Evolutionary conservation across 2,888 invertebrate species (phyloP).

Genomic region (Eurois occulta): DNA sequence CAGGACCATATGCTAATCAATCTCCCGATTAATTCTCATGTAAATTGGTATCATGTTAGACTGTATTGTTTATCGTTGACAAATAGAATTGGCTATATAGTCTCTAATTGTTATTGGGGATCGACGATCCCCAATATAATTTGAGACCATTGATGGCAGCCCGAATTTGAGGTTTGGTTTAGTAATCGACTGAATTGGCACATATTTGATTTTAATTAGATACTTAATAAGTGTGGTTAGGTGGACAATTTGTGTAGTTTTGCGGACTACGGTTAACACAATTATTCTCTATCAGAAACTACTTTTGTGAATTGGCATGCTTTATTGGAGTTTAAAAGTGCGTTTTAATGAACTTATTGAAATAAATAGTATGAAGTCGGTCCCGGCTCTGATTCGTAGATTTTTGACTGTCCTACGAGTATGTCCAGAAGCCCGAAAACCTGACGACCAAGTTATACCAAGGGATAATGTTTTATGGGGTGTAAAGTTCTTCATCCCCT

Average conservation of each 20-base stretch:
- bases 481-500: no score
- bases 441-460: no score
- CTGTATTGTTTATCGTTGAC: constrained; percentile 31
- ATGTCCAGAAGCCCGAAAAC: not conserved
- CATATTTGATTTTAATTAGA: not conserved
- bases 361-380: not conserved
- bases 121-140: no score
- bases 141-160: constrained; percentile 8
- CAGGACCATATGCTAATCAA: constrained; percentile 36
- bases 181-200: not conserved
- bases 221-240: not conserved
- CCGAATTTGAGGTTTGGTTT: not conserved
- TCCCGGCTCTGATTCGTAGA: not conserved
- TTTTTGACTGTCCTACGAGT: not conserved
- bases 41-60: constrained; percentile 42
- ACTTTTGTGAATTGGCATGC: not conserved
- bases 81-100: constrained; percentile 36
- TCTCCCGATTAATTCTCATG: constrained; percentile 42
- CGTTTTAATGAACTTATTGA: not conserved
- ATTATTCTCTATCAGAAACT: not conserved
- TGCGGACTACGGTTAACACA: not conserved
- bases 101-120: constrained; percentile 8
- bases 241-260: not conserved
- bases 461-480: no score
- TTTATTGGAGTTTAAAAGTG: not conserved